Evolutionary conservation across 2,113 vertebrate species (phyloP).

Genomic region (Cephalophus harveyi): DNA sequence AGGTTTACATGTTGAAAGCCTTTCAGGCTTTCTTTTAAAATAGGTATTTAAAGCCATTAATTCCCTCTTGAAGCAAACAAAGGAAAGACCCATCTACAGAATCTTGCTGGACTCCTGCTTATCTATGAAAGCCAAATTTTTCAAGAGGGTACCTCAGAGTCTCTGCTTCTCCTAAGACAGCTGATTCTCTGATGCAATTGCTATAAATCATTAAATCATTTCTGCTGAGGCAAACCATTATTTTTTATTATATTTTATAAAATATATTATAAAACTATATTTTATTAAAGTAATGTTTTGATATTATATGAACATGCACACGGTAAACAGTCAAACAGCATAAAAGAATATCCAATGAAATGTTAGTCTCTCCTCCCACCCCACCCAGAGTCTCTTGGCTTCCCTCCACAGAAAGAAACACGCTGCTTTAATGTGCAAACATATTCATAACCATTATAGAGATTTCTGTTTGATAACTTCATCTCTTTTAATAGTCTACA

Average conservation of each 20-base stretch:
- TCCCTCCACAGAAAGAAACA: not conserved
- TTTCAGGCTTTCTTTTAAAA: slow-evolving; percentile 43
- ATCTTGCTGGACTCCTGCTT: not conserved
- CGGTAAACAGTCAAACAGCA: not conserved
- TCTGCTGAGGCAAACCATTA: not conserved
- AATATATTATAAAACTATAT: not conserved
- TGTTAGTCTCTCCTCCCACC: not conserved
- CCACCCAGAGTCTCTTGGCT: not conserved
- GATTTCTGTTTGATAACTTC: not conserved
- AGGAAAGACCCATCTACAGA: not conserved
- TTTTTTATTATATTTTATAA: not conserved
- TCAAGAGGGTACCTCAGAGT: not conserved
- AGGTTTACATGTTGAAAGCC: slow-evolving; percentile 33
- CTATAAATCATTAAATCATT: not conserved
- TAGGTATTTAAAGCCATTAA: slow-evolving; percentile 41
- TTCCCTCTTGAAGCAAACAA: slow-evolving; percentile 22
- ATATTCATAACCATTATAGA: not conserved
- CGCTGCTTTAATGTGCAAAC: not conserved
- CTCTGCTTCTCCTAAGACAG: not conserved
- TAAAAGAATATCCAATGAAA: not conserved
- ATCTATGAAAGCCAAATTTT: not conserved
- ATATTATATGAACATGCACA: not conserved
- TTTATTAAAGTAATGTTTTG: slow-evolving; percentile 12
- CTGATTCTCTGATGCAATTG: not conserved
- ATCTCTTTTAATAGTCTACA: not conserved